Percentiles rank a stretch among this genome's conserved stretches.
These are phyloP conservation scores for Trachelus iudaicus DNA, from an alignment of 2,888 invertebrate species.

Conservation along the genomic window DNA sequence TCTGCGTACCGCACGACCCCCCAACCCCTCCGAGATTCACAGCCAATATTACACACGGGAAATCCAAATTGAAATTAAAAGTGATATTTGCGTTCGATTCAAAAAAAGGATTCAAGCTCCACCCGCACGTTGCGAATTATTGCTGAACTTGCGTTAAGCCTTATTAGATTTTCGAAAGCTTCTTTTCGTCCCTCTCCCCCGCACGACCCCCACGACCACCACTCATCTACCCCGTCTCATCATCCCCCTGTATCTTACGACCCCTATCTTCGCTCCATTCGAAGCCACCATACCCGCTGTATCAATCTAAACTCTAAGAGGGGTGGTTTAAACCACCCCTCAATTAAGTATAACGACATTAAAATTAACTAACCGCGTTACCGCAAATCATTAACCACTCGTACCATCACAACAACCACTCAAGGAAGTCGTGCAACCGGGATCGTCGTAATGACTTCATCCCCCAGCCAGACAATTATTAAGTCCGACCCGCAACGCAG, in stretches of 20 bases:
- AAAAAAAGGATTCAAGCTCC: background rate
- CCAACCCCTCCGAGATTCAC: background rate
- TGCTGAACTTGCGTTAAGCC: background rate
- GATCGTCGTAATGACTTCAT: background rate
- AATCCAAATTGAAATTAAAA: too few species aligned
- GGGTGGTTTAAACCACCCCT: background rate
- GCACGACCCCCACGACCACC: too few species aligned
- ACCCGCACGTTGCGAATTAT: background rate
- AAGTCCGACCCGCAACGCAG: background rate
- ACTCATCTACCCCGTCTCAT: too few species aligned
- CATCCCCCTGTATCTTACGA: background rate
- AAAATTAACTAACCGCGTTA: background rate
- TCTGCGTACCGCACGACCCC: background rate
- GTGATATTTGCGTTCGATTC: too few species aligned
- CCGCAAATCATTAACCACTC: background rate
- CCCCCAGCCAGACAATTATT: background rate
- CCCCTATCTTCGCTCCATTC: background rate
- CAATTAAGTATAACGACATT: background rate
- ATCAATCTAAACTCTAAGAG: background rate
- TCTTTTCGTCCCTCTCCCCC: background rate
- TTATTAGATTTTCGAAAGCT: background rate
- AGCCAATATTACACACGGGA: background rate
- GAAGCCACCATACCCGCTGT: background rate
- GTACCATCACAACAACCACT: background rate
- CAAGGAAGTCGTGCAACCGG: background rate